Evolutionary conservation across 1,140 invertebrate species (phyloP).

Genomic region (Maconellicoccus hirsutus): DNA sequence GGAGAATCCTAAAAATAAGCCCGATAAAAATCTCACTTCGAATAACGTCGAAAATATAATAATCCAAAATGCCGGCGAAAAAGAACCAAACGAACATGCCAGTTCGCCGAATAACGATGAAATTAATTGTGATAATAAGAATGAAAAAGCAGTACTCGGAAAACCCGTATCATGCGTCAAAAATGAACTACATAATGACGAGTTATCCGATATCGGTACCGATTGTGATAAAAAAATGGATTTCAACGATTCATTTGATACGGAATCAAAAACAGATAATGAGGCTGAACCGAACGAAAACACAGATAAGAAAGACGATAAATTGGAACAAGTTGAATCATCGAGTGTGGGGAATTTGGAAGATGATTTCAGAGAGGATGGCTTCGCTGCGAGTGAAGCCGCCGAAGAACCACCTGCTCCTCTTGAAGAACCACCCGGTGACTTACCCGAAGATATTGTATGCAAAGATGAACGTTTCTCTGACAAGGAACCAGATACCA

Average conservation of each 20-base stretch:
- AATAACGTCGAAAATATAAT: too few relatives aligned
- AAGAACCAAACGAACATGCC: too few relatives aligned
- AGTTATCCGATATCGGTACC: not conserved
- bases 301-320: too few relatives aligned
- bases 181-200: not conserved
- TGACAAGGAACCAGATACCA: not conserved
- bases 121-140: conserved; percentile 7
- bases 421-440: not conserved
- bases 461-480: not conserved
- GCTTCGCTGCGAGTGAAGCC: too few relatives aligned
- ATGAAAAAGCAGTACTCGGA: not conserved
- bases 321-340: not conserved
- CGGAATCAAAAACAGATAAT: too few relatives aligned
- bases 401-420: not conserved
- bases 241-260: too few relatives aligned
- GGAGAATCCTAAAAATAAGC: too few relatives aligned
- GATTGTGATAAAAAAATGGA: not conserved
- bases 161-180: not conserved
- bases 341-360: not conserved
- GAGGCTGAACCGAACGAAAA: too few relatives aligned
- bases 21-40: too few relatives aligned
- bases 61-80: conserved; percentile 16
- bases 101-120: too few relatives aligned
- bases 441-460: not conserved
- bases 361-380: not conserved